These are phyloP conservation scores for cat (Felis catus) DNA, from an alignment of 2,113 vertebrate species.

Conservation along the genomic window DNA sequence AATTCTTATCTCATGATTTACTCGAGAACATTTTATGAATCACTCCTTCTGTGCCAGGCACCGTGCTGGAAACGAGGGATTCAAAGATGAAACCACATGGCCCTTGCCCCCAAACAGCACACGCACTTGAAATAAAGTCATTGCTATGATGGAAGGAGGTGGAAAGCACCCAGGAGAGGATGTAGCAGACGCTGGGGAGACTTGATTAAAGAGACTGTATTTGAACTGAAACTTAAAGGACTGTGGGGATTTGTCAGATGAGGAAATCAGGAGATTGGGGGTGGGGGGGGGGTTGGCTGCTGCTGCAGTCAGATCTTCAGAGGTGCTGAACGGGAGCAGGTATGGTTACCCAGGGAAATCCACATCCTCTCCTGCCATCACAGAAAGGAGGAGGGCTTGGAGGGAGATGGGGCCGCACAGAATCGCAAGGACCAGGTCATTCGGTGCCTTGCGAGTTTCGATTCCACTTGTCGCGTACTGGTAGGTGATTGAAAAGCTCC, in stretches of 20 bases:
- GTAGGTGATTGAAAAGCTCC: background rate
- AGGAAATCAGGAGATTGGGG: background rate
- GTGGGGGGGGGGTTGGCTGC: background rate
- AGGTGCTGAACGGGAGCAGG: background rate
- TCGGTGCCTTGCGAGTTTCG: background rate
- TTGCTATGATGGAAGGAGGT: background rate
- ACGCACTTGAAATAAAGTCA: background rate
- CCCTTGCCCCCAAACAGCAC: background rate
- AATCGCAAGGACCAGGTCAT: background rate
- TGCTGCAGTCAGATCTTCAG: too few species aligned
- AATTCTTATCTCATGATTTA: constrained; percentile 21
- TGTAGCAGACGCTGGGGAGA: background rate
- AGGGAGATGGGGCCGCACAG: background rate
- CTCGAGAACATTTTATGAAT: constrained; percentile 6
- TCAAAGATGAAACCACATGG: background rate
- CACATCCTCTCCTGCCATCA: too few species aligned
- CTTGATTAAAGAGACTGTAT: background rate
- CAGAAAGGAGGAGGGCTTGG: background rate
- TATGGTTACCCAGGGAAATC: background rate
- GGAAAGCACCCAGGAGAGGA: background rate
- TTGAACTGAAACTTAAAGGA: background rate
- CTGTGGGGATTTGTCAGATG: background rate
- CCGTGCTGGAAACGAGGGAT: background rate
- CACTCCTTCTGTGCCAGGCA: constrained; percentile 25
- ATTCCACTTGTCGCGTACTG: background rate